These are phyloP conservation scores for Falco concolor DNA, from an alignment of 2,797 vertebrate species.

Conservation along the genomic window DNA sequence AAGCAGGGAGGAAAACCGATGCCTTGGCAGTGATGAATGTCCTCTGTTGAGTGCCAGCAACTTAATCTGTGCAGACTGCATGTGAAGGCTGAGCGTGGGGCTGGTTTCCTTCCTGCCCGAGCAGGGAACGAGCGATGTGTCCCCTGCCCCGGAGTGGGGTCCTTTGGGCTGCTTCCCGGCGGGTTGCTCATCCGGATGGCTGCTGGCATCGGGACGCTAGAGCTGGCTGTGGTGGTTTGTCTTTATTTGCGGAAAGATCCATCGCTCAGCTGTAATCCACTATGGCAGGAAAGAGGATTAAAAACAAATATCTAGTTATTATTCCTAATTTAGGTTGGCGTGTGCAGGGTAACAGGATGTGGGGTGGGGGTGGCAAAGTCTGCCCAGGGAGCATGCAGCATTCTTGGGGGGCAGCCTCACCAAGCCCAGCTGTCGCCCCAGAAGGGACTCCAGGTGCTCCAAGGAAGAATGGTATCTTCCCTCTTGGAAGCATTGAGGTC, in stretches of 20 bases:
- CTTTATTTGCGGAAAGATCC: not conserved
- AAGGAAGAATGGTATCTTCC: not conserved
- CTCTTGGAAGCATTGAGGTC: not conserved
- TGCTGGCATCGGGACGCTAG: not conserved
- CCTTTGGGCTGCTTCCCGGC: not conserved
- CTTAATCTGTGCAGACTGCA: not conserved
- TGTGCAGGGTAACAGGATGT: not conserved
- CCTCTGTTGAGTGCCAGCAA: not conserved
- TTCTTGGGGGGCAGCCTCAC: not conserved
- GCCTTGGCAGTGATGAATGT: not conserved
- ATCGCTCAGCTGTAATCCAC: not conserved
- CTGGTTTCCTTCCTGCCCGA: not conserved
- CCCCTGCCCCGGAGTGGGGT: not conserved
- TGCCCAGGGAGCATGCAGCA: not conserved
- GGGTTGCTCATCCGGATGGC: not conserved
- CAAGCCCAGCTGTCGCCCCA: rapidly evolving
- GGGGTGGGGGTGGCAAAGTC: not conserved
- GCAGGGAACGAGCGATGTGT: not conserved
- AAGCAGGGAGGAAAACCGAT: not conserved
- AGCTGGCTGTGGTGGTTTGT: not conserved
- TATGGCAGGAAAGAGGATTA: not conserved
- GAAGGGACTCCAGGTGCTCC: not conserved
- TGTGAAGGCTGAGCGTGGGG: not conserved
- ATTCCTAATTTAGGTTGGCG: not conserved
- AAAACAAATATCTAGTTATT: not conserved